A percentile compares a stretch with the other conserved stretches of the same genome.
phyloP scores from a whole-genome alignment of 2,888 invertebrate species.

The Noctua fimbriata region DNA sequence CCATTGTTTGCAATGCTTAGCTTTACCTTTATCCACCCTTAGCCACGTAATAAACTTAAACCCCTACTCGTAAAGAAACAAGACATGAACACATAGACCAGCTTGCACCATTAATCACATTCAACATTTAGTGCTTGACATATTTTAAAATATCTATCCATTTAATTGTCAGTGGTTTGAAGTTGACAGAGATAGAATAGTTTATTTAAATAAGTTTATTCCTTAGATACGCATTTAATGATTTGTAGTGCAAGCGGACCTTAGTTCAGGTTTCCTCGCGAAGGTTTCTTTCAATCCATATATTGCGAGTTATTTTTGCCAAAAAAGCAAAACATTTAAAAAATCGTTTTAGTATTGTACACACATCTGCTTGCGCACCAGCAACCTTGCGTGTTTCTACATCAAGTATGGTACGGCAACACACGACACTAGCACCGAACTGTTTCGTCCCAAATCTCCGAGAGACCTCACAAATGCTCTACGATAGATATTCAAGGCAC shows the following conservation, averaged over 20 bases:
- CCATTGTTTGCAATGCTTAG: neutral
- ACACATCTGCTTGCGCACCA: neutral
- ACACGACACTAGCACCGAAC: neutral
- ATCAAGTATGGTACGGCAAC: constrained; percentile 3
- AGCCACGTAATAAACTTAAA: neutral
- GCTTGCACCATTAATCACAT: neutral
- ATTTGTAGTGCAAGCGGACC: neutral
- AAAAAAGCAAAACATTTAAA: neutral
- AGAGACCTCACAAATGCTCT: constrained; percentile 7
- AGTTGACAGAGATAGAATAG: neutral
- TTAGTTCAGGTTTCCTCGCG: neutral
- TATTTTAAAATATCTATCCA: neutral
- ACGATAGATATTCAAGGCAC: constrained; percentile 38
- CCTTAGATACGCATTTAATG: neutral
- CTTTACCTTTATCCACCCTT: neutral
- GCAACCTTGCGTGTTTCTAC: constrained; percentile 9
- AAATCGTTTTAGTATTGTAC: neutral
- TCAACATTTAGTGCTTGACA: neutral
- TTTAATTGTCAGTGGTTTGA: neutral
- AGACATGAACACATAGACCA: neutral
- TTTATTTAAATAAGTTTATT: neutral
- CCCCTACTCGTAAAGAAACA: neutral
- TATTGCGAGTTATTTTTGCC: neutral
- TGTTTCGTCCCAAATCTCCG: constrained; percentile 17
- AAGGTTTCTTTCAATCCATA: neutral